These are phyloP conservation scores for Drosophila atripex DNA, from an alignment of 2,888 invertebrate species.

Conservation along the genomic window DNA sequence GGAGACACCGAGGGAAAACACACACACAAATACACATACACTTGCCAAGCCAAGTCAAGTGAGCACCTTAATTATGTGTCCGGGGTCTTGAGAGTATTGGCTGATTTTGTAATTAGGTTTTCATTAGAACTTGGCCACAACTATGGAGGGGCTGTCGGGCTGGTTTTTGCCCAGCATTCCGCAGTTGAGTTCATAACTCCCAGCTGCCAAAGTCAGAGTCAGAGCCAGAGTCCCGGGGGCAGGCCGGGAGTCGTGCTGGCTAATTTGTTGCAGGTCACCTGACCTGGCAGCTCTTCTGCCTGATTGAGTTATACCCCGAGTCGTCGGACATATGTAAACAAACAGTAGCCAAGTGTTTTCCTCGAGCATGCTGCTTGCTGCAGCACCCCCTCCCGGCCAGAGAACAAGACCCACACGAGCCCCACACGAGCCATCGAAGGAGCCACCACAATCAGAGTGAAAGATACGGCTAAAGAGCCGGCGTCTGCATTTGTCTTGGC, in stretches of 20 bases:
- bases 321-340: constrained; percentile 75
- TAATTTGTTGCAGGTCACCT: constrained; percentile 69
- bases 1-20: constrained; percentile 8
- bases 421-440: constrained; percentile 63
- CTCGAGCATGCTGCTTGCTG: constrained; percentile 3
- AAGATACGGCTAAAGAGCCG: constrained; percentile 77
- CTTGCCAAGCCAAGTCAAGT: constrained; percentile 60
- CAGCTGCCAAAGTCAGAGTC: neutral
- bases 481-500: constrained; percentile 75
- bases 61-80: constrained; percentile 81
- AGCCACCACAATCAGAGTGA: constrained; percentile 74
- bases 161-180: constrained; percentile 32
- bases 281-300: constrained; percentile 45
- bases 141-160: constrained; percentile 60
- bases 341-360: constrained; percentile 75
- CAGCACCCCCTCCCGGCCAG: constrained; percentile 29
- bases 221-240: too few species aligned
- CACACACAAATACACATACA: neutral
- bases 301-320: constrained; percentile 77
- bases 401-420: constrained; percentile 41
- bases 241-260: constrained; percentile 15
- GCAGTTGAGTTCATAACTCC: constrained; percentile 28
- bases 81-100: constrained; percentile 79
- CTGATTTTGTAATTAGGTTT: constrained; percentile 81
- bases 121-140: constrained; percentile 76